phyloP scores from a whole-genome alignment of 2,113 vertebrate genomes.

The Paracanthobrama guichenoti region DNA sequence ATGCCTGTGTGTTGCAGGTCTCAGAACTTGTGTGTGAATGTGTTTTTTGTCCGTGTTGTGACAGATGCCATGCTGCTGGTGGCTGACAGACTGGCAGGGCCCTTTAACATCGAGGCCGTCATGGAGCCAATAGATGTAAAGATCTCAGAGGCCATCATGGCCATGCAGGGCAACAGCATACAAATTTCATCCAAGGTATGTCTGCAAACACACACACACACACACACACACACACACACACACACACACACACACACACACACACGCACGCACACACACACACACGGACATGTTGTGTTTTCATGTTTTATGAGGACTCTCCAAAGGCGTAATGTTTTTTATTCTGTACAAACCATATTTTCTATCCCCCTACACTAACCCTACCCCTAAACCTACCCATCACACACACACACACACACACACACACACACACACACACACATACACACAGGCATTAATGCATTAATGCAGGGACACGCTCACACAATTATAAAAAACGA shows the following conservation, averaged over 20 bases:
- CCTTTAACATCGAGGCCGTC: constrained; percentile 93
- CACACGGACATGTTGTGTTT: no score
- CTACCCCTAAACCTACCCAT: no score
- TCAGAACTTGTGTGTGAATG: constrained; percentile 39
- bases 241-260: not conserved
- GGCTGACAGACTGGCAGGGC: constrained; percentile 91
- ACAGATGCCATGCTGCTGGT: constrained; percentile 98
- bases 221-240: not conserved
- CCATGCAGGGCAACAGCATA: constrained; percentile 97
- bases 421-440: no score
- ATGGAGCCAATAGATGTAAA: constrained; percentile 96
- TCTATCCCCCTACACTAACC: no score
- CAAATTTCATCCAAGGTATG: constrained; percentile 93
- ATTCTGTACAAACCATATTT: no score
- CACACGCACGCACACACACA: no score
- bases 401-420: no score
- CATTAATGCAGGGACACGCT: not conserved
- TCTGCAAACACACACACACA: not conserved
- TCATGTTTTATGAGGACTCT: no score
- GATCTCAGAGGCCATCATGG: constrained; percentile 98
- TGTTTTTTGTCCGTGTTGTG: constrained; percentile 58
- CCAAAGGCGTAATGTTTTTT: no score
- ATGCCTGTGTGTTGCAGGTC: not conserved
- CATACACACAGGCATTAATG: no score
- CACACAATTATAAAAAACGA: not conserved